Percentiles rank a stretch among this genome's conserved stretches.
Conservation (phyloP, 2,113 vertebrate genomes). For the Catharus fuscescens region DNA sequence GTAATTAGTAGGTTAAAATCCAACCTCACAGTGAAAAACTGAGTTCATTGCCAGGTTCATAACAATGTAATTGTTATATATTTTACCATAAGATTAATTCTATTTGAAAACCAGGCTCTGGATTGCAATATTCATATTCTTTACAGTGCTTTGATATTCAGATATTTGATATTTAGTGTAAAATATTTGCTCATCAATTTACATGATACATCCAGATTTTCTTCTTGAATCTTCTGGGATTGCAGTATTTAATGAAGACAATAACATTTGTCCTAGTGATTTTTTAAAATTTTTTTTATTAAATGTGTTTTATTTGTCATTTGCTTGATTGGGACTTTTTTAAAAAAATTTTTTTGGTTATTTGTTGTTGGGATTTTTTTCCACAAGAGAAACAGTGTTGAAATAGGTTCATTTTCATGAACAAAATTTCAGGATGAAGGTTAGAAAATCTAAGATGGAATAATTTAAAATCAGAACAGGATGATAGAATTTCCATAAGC, state of each 20-base stretch:
- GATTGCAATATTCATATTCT: not conserved
- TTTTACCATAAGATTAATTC: not conserved
- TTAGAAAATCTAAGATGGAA: not conserved
- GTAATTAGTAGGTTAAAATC: not conserved
- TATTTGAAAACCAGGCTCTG: not conserved
- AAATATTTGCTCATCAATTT: not conserved
- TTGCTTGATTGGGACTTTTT: rapidly evolving
- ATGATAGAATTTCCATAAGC: not conserved
- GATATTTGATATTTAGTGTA: not conserved
- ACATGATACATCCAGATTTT: not conserved
- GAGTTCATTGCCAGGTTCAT: not conserved
- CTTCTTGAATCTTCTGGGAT: not conserved
- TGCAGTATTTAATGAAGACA: not conserved
- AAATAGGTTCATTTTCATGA: not conserved
- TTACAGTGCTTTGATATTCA: not conserved
- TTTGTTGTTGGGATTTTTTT: rapidly evolving
- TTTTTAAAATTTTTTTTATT: not conserved
- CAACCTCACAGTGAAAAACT: not conserved
- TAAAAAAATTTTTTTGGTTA: rapidly evolving
- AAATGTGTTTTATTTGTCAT: not conserved
- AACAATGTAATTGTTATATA: not conserved
- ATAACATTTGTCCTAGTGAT: not conserved
- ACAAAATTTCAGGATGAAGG: not conserved
- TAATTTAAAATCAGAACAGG: not conserved
- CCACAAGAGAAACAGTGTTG: not conserved